Conservation (phyloP, 2,797 vertebrate species). For the Microctenopoma stevenorrisi region DNA sequence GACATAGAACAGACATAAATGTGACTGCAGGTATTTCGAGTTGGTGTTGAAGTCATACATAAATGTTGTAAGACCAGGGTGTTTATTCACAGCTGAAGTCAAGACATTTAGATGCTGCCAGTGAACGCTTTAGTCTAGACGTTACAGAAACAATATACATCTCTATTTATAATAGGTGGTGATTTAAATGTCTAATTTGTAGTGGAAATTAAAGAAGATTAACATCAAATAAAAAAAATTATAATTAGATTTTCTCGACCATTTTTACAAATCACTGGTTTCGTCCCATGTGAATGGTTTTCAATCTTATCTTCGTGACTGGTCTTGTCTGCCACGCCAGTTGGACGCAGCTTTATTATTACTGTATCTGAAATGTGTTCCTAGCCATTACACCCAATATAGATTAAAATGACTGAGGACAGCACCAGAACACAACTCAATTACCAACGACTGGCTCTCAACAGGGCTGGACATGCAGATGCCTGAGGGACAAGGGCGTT, state of each 20-base stretch:
- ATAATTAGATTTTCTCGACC: background rate
- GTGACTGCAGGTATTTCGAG: no score
- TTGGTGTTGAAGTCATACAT: no score
- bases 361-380: slow-evolving; percentile 41
- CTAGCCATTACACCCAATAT: slow-evolving; percentile 41
- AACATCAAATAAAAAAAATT: slow-evolving; percentile 14
- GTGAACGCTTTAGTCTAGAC: no score
- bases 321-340: slow-evolving; percentile 14
- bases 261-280: slow-evolving; percentile 28
- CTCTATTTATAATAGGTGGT: background rate
- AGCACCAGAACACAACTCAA: slow-evolving; percentile 45
- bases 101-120: no score
- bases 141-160: background rate
- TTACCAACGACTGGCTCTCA: slow-evolving; percentile 52
- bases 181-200: background rate
- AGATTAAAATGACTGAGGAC: slow-evolving; percentile 36
- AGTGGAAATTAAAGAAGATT: slow-evolving; percentile 16
- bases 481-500: slow-evolving; percentile 38
- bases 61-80: no score
- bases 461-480: slow-evolving; percentile 41
- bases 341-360: slow-evolving; percentile 30
- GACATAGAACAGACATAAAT: no score
- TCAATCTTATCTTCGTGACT: slow-evolving; percentile 28
- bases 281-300: slow-evolving; percentile 13
- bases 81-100: no score